These are phyloP conservation scores for Silurus asotus DNA, from an alignment of 2,113 vertebrate genomes.

Conservation along the genomic window DNA sequence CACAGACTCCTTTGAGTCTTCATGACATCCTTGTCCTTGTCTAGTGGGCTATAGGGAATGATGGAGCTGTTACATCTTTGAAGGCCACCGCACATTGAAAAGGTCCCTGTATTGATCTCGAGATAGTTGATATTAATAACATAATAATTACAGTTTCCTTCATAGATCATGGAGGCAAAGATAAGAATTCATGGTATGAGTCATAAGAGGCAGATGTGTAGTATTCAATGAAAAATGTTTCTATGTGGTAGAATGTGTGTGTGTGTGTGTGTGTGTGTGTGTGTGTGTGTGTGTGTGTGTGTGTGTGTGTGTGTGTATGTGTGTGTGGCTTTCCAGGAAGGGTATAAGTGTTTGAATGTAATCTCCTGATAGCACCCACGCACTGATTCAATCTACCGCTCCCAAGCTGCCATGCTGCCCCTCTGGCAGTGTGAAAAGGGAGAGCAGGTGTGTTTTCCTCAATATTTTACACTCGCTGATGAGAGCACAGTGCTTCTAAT, in stretches of 20 bases:
- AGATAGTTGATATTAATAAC: constrained; percentile 38
- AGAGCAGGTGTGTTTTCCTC: constrained; percentile 53
- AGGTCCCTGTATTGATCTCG: constrained; percentile 52
- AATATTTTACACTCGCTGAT: constrained; percentile 46
- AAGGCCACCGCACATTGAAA: constrained; percentile 35
- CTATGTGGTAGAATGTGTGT: background rate
- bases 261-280: background rate
- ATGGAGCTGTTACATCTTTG: constrained; percentile 28
- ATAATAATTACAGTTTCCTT: constrained; percentile 27
- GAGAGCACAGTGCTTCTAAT: constrained; percentile 47
- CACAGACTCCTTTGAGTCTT: constrained; percentile 4
- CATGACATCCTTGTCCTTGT: background rate
- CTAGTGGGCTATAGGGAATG: background rate
- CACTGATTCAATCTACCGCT: constrained; percentile 7
- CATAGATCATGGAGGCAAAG: background rate
- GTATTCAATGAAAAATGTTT: background rate
- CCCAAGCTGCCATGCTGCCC: constrained; percentile 1
- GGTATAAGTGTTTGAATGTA: constrained; percentile 1
- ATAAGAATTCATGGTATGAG: background rate
- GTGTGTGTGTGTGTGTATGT: constrained; percentile 3
- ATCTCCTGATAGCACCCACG: constrained; percentile 18
- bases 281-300: constrained; percentile 5
- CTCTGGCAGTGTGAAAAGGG: constrained; percentile 9
- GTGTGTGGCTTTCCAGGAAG: background rate
- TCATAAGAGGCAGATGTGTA: background rate